Percentiles rank a stretch among this genome's conserved stretches.
These are phyloP conservation scores for Enteromius afrohamiltoni DNA, from an alignment of 2,797 vertebrate species.

Conservation along the genomic window DNA sequence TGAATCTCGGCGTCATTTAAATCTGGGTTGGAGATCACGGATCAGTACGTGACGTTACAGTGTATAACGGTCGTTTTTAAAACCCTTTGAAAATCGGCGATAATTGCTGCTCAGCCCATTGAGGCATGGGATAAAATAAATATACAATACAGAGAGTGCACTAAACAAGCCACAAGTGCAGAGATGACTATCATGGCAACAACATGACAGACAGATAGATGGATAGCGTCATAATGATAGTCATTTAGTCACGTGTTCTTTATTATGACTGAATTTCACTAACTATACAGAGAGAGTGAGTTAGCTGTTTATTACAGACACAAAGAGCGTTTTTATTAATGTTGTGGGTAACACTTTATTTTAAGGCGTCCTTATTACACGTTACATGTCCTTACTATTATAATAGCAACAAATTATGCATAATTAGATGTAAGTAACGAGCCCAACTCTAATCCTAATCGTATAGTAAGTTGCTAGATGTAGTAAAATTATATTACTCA, in stretches of 20 bases:
- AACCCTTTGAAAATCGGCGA: not conserved
- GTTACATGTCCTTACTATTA: not conserved
- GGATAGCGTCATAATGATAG: not conserved
- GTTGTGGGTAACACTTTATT: too few species aligned
- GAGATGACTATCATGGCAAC: not conserved
- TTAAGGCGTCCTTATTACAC: not conserved
- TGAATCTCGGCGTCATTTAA: not conserved
- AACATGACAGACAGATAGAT: not conserved
- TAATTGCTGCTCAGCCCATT: not conserved
- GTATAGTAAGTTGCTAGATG: too few species aligned
- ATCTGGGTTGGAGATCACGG: conserved; percentile 7
- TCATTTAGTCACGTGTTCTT: not conserved
- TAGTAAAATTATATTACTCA: not conserved
- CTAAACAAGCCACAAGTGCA: conserved; percentile 20
- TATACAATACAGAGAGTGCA: not conserved
- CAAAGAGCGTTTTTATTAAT: too few species aligned
- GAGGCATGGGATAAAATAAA: not conserved
- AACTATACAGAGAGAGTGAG: not conserved
- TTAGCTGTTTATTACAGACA: too few species aligned
- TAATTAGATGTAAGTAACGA: not conserved
- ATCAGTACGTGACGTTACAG: conserved; percentile 11
- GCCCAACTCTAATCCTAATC: too few species aligned
- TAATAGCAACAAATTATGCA: not conserved
- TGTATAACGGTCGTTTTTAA: not conserved
- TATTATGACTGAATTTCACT: not conserved